Evolutionary conservation across 1,140 invertebrate genomes (phyloP).

Genomic region (Dufourea novaeangliae): DNA sequence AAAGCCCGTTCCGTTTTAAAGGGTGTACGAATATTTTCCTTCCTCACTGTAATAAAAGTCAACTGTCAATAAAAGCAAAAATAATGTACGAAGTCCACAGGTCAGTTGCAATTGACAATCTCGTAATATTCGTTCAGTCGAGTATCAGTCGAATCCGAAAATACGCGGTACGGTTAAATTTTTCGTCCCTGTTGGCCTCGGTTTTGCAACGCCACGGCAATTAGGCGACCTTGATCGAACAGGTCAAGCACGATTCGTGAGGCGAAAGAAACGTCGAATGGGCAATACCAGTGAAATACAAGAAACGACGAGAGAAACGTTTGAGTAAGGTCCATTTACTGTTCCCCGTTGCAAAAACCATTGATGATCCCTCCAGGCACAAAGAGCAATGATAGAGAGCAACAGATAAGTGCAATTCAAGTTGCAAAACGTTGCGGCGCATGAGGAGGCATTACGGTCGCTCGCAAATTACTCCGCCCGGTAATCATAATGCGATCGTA

Average conservation of each 20-base stretch:
- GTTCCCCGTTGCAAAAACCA: conserved; percentile 54
- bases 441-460: conserved; percentile 57
- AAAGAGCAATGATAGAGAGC: conserved; percentile 52
- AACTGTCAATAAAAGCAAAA: no score
- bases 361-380: conserved; percentile 54
- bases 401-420: conserved; percentile 61
- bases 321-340: conserved; percentile 56
- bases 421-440: conserved; percentile 62
- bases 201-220: conserved; percentile 24
- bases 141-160: not conserved
- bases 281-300: conserved; percentile 6
- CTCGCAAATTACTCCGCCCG: conserved; percentile 63
- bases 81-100: no score
- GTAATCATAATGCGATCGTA: conserved; percentile 69
- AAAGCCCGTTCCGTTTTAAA: no score
- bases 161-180: not conserved
- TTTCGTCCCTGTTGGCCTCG: not conserved
- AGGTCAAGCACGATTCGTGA: not conserved
- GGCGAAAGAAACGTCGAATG: not conserved
- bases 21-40: no score
- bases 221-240: conserved; percentile 39
- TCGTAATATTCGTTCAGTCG: not conserved
- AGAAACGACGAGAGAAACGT: conserved; percentile 30
- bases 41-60: no score
- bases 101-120: no score